Evolutionary conservation across 1,140 invertebrate genomes (phyloP).

Genomic region (Leptoteleia sp.): DNA sequence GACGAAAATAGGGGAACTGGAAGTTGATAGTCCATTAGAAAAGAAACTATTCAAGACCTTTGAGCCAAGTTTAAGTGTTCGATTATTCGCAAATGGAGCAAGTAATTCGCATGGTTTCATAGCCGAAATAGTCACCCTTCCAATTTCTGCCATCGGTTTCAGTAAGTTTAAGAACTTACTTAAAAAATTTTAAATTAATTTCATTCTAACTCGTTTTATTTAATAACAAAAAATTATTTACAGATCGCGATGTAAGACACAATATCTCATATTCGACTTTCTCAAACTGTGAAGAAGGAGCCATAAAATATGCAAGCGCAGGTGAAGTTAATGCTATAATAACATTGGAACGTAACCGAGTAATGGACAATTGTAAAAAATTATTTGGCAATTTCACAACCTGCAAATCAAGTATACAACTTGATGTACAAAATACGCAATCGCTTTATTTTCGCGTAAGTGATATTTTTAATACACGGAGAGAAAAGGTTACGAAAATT

Average conservation of each 20-base stretch:
- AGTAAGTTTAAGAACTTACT: constrained; percentile 84
- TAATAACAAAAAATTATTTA: too few relatives aligned
- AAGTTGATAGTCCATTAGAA: constrained; percentile 86
- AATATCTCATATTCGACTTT: constrained; percentile 94
- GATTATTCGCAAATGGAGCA: constrained; percentile 96
- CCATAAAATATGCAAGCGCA: constrained; percentile 92
- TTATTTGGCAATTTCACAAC: constrained; percentile 98
- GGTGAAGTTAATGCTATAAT: constrained; percentile 98
- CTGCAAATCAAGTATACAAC: constrained; percentile 88
- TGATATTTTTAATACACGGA: too few relatives aligned
- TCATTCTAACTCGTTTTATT: too few relatives aligned
- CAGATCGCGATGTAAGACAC: constrained; percentile 95
- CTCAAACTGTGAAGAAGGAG: constrained; percentile 92
- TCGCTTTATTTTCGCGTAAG: constrained; percentile 91
- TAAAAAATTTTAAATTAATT: too few relatives aligned
- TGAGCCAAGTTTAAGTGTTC: constrained; percentile 92
- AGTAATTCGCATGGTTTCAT: constrained; percentile 97
- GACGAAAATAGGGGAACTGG: constrained; percentile 86
- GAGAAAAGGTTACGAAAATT: too few relatives aligned
- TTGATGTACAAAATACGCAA: constrained; percentile 97
- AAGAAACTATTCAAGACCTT: constrained; percentile 89
- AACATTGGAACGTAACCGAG: constrained; percentile 93
- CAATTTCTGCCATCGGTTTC: constrained; percentile 93
- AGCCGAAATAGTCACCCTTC: constrained; percentile 97
- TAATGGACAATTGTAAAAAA: constrained; percentile 93